Evolutionary conservation across 2,113 vertebrate genomes (phyloP).

Genomic region (Lasiurus borealis): DNA sequence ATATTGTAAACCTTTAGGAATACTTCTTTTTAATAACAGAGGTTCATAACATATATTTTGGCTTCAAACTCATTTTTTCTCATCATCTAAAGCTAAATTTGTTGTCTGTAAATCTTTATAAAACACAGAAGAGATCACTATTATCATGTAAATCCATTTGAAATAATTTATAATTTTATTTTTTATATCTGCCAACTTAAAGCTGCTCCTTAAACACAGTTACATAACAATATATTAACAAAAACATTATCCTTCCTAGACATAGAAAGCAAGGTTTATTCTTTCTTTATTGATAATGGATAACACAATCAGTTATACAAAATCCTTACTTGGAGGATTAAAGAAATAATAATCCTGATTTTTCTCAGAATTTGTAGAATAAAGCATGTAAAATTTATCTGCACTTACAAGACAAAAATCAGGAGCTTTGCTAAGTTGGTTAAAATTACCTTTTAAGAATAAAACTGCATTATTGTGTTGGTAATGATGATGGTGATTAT

Average conservation of each 20-base stretch:
- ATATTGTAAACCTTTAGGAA: neutral
- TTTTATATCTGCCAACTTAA: neutral
- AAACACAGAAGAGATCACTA: neutral
- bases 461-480: neutral
- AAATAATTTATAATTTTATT: neutral
- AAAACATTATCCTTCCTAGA: neutral
- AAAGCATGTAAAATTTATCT: constrained; percentile 6
- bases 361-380: neutral
- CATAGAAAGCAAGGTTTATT: neutral
- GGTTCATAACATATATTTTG: neutral
- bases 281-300: neutral
- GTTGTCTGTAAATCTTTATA: neutral
- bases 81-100: neutral
- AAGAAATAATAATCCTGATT: neutral
- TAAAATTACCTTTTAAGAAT: neutral
- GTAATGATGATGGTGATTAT: neutral
- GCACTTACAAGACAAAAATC: neutral
- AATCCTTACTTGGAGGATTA: neutral
- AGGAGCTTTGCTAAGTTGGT: neutral
- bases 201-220: neutral
- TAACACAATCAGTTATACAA: neutral
- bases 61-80: neutral
- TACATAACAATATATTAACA: neutral
- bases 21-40: neutral
- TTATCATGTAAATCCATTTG: neutral